Evolutionary conservation across 2,888 invertebrate genomes (phyloP).

Genomic region (Hanleya hanleyi): DNA sequence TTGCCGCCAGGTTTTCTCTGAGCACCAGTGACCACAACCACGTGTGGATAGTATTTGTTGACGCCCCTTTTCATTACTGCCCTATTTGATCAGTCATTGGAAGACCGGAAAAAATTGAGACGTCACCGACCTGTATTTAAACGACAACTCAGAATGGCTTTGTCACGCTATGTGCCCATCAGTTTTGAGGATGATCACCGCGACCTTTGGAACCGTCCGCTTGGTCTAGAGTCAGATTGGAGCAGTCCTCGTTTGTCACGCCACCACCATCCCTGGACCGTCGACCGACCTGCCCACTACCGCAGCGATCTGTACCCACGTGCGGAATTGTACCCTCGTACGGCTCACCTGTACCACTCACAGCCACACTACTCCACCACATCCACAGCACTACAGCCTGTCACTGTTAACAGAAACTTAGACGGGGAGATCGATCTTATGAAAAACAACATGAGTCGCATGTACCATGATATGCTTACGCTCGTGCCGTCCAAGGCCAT

Average conservation of each 20-base stretch:
- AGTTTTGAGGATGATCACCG: background rate
- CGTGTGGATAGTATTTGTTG: no score
- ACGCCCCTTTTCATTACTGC: no score
- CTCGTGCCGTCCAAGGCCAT: background rate
- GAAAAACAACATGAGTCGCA: conserved; percentile 40
- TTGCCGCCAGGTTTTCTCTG: no score
- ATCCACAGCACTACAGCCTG: background rate
- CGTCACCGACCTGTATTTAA: background rate
- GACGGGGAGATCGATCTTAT: background rate
- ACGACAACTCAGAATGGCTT: background rate
- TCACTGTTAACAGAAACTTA: background rate
- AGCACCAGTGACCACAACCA: no score
- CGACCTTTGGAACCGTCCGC: background rate
- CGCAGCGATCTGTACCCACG: background rate
- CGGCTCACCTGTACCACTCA: background rate
- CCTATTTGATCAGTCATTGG: no score
- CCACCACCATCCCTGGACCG: background rate
- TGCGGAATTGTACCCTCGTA: background rate
- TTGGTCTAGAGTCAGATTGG: background rate
- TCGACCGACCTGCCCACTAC: background rate
- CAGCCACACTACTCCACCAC: background rate
- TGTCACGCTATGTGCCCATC: background rate
- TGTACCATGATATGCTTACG: conserved; percentile 38
- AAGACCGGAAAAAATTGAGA: no score
- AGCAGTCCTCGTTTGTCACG: background rate